Percentiles rank a stretch among this genome's conserved stretches.
These are phyloP conservation scores for Chelmon rostratus DNA, from an alignment of 2,797 vertebrate genomes.

Conservation along the genomic window DNA sequence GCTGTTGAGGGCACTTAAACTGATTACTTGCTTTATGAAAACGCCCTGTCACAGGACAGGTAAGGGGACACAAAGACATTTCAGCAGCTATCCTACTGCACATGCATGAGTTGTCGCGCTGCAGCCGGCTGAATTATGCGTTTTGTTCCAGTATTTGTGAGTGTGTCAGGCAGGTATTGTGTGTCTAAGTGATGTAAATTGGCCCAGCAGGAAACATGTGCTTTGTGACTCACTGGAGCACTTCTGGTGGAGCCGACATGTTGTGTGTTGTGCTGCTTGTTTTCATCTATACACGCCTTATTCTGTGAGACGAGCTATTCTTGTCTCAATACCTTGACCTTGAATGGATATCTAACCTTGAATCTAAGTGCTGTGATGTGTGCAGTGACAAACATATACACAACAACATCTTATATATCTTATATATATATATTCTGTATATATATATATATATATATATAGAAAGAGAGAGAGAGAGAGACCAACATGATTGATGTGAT, in stretches of 20 bases:
- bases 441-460: no score
- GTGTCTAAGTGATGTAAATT: conserved; percentile 21
- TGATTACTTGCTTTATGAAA: conserved; percentile 34
- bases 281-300: background rate
- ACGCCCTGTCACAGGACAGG: conserved; percentile 9
- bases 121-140: background rate
- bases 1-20: conserved; percentile 16
- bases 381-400: background rate
- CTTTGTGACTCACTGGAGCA: background rate
- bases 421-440: no score
- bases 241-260: conserved; percentile 2
- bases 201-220: conserved; percentile 6
- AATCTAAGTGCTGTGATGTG: background rate
- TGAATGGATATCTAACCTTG: background rate
- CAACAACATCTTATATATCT: no score
- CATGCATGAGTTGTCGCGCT: conserved; percentile 26
- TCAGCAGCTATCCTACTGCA: background rate
- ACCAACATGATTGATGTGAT: no score
- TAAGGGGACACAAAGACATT: conserved; percentile 10
- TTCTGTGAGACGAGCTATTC: background rate
- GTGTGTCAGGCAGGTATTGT: conserved; percentile 21
- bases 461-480: no score
- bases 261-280: background rate
- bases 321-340: background rate
- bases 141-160: conserved; percentile 14